Evolutionary conservation across 2,797 vertebrate species (phyloP).

Genomic region (Argya squamiceps): DNA sequence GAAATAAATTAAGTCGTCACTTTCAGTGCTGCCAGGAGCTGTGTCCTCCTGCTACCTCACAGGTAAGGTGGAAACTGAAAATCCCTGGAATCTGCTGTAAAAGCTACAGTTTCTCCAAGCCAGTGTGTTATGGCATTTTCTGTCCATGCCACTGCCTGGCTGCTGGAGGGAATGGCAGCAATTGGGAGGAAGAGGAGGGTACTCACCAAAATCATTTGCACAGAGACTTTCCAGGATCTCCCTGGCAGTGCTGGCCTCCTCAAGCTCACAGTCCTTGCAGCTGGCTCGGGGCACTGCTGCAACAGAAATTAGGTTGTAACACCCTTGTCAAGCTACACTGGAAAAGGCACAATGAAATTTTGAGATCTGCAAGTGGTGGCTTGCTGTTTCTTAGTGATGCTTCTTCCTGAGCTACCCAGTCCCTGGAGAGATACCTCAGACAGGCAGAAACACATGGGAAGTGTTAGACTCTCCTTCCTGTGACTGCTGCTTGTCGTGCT

Average conservation of each 20-base stretch:
- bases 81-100: background rate
- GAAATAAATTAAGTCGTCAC: background rate
- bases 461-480: background rate
- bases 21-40: background rate
- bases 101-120: background rate
- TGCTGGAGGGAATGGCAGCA: background rate
- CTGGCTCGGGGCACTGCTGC: constrained; percentile 82
- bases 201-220: constrained; percentile 85
- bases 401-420: background rate
- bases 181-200: background rate
- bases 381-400: background rate
- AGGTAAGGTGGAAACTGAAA: background rate
- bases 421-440: background rate
- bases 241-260: constrained; percentile 78
- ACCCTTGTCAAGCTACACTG: background rate
- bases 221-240: constrained; percentile 85
- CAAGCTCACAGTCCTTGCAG: constrained; percentile 85
- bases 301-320: constrained; percentile 8
- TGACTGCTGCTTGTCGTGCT: background rate
- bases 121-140: background rate
- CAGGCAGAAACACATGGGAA: background rate
- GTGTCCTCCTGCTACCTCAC: background rate
- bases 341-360: background rate
- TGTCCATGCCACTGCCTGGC: background rate
- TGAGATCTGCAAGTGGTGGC: background rate